Evolutionary conservation across 2,797 vertebrate species (phyloP).

Genomic region (Sternarchorhynchus goeldii): DNA sequence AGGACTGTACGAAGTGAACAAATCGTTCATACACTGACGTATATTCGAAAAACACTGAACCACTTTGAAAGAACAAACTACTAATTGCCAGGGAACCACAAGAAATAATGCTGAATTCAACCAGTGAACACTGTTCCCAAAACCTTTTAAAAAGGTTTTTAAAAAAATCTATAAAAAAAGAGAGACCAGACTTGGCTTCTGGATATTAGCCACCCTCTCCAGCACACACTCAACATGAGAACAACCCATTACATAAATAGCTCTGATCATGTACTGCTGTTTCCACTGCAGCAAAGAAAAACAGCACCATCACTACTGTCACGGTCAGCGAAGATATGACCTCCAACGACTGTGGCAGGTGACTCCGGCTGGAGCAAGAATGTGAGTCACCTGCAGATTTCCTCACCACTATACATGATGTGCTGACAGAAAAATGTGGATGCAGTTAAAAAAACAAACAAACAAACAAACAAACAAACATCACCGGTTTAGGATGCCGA

Average conservation of each 20-base stretch:
- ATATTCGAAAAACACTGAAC: background rate
- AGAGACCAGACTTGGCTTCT: background rate
- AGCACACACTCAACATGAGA: constrained; percentile 1
- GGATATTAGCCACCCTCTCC: background rate
- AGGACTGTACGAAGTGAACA: background rate
- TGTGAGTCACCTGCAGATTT: too few species aligned
- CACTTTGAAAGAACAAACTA: constrained; percentile 18
- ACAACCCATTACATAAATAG: constrained; percentile 3
- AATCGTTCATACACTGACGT: constrained; percentile 4
- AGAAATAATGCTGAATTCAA: constrained; percentile 4
- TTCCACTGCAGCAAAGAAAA: background rate
- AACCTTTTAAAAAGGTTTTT: constrained; percentile 4
- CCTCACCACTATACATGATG: too few species aligned
- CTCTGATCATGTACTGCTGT: constrained; percentile 25
- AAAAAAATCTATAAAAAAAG: background rate
- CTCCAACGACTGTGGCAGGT: too few species aligned
- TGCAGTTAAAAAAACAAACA: too few species aligned
- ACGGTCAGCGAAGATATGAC: too few species aligned
- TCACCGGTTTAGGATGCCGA: too few species aligned
- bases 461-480: too few species aligned
- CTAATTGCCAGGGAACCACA: constrained; percentile 17
- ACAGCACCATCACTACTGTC: too few species aligned
- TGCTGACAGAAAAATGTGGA: too few species aligned
- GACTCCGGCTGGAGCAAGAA: too few species aligned
- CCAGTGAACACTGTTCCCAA: constrained; percentile 2